Evolutionary conservation across 2,797 vertebrate species (phyloP).

Genomic region (Sandelia bainsii): DNA sequence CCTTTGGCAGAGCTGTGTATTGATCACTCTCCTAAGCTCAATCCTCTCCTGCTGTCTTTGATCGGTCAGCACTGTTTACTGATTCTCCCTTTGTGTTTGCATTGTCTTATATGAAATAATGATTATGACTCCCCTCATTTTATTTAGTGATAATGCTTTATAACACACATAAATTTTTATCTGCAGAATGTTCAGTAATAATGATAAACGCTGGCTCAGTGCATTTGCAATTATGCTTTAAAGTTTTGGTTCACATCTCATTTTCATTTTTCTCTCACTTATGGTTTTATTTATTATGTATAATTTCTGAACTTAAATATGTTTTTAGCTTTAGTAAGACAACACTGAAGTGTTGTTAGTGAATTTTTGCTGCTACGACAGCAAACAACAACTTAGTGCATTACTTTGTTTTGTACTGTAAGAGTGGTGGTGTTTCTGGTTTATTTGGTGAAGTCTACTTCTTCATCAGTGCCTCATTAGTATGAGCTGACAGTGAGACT

Average conservation of each 20-base stretch:
- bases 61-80: conserved; percentile 47
- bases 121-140: conserved; percentile 3
- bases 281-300: conserved; percentile 32
- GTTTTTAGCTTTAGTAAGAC: conserved; percentile 2
- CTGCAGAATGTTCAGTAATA: neutral
- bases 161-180: neutral
- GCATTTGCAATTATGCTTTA: conserved; percentile 46
- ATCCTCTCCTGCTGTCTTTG: conserved; percentile 37
- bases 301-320: neutral
- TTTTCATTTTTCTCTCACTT: conserved; percentile 50
- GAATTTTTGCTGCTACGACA: conserved; percentile 13
- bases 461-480: conserved; percentile 73
- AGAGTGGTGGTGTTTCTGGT: conserved; percentile 48
- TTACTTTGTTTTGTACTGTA: conserved; percentile 27
- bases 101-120: neutral
- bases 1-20: conserved; percentile 51
- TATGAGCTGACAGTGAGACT: conserved; percentile 74
- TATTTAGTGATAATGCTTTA: neutral
- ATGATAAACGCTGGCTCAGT: conserved; percentile 23
- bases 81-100: conserved; percentile 9
- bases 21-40: conserved; percentile 36
- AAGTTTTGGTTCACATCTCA: conserved; percentile 57
- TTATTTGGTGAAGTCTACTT: conserved; percentile 56
- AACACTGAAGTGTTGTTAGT: neutral
- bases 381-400: conserved; percentile 13